A percentile compares a stretch with the other conserved stretches of the same genome.
Conservation (phyloP, 2,113 vertebrate genomes). For the Poeciliopsis retropinna region DNA sequence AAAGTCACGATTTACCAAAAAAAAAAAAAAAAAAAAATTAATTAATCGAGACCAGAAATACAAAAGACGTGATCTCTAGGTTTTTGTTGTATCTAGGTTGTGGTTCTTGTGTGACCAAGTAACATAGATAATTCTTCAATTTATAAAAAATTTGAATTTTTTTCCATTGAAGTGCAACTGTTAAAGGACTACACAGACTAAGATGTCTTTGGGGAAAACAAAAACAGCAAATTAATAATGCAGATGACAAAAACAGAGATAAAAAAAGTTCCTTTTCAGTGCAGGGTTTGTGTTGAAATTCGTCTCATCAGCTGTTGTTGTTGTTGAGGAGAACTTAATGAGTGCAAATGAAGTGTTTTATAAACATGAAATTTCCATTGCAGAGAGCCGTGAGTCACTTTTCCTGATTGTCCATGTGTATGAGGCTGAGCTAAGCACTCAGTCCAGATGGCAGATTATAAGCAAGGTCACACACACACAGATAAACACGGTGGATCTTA, state of each 20-base stretch:
- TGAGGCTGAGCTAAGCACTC: constrained; percentile 32
- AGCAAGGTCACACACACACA: constrained; percentile 36
- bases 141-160: not conserved
- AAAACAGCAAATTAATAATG: not conserved
- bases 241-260: not conserved
- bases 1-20: not conserved
- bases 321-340: not conserved
- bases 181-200: not conserved
- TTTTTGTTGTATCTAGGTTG: too few relatives aligned
- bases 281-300: not conserved
- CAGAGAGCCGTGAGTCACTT: constrained; percentile 18
- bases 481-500: constrained; percentile 26
- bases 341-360: constrained; percentile 16
- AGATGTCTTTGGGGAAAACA: not conserved
- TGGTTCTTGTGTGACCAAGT: too few relatives aligned
- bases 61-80: too few relatives aligned
- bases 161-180: not conserved
- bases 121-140: not conserved
- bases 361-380: constrained; percentile 13
- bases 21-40: not conserved
- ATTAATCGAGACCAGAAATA: too few relatives aligned
- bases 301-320: not conserved
- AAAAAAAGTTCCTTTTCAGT: not conserved
- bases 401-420: constrained; percentile 21
- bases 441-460: constrained; percentile 49